Percentiles rank a stretch among this genome's conserved stretches.
Evolutionary conservation across 92 coral and sea anemone genomes (phyloP).

Genomic region (Phenganax subtilis): DNA sequence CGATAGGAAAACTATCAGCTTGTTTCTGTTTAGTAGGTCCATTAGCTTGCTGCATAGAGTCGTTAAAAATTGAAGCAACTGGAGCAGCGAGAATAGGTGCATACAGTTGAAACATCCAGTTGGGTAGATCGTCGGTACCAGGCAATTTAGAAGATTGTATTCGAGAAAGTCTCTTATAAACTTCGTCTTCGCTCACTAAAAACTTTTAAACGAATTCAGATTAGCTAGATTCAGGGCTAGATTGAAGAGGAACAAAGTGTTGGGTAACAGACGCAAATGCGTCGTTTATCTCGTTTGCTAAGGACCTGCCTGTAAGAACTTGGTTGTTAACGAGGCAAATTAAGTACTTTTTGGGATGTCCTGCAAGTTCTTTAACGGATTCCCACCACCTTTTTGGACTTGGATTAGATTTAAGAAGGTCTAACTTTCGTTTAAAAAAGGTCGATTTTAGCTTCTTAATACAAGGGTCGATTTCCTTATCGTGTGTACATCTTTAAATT

Average conservation of each 20-base stretch:
- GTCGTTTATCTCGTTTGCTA: constrained; percentile 2
- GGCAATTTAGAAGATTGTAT: constrained; percentile 13
- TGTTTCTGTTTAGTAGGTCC: too few species aligned
- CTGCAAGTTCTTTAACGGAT: neutral
- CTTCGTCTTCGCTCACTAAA: constrained; percentile 3
- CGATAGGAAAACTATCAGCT: too few species aligned
- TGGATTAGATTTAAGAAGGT: constrained; percentile 2
- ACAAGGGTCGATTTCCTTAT: too few species aligned
- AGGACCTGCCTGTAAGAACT: neutral
- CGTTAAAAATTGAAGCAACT: constrained; percentile 1
- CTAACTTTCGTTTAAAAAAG: neutral
- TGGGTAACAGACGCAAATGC: neutral
- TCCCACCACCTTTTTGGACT: constrained; percentile 18
- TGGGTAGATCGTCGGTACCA: neutral
- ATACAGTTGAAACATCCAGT: neutral
- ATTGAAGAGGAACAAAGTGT: constrained; percentile 10
- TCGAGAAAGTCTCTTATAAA: constrained; percentile 5
- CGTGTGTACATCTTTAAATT: too few species aligned
- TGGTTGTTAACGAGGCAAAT: neutral
- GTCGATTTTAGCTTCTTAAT: neutral
- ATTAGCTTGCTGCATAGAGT: neutral
- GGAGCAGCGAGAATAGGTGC: constrained; percentile 14
- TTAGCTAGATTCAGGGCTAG: neutral
- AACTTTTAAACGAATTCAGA: neutral
- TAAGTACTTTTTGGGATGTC: neutral